Conservation (phyloP, 2,113 vertebrate species). For the Pelecanus crispus region DNA sequence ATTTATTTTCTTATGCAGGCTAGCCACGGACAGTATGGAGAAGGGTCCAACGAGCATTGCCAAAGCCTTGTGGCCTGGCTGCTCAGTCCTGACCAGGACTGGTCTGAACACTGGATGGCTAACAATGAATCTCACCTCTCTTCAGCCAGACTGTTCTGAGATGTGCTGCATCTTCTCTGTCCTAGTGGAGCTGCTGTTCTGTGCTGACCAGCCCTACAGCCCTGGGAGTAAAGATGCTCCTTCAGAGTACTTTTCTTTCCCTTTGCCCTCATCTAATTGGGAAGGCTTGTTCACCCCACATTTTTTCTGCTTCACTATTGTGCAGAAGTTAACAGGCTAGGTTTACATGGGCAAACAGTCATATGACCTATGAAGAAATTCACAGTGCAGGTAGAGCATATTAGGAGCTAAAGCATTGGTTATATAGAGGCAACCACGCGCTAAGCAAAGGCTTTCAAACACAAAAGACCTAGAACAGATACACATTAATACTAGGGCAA, state of each 20-base stretch:
- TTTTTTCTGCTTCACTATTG: neutral
- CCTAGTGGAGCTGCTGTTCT: neutral
- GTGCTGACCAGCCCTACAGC: neutral
- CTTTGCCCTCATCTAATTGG: neutral
- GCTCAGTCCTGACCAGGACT: neutral
- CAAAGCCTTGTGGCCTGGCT: neutral
- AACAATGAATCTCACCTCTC: neutral
- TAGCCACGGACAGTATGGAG: neutral
- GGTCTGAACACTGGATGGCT: neutral
- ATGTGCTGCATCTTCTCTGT: neutral
- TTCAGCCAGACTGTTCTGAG: neutral
- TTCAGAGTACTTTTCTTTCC: neutral
- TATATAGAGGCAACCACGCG: rapidly evolving
- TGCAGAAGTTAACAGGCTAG: neutral
- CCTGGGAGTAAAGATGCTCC: neutral
- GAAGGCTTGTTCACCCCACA: neutral
- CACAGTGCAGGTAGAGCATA: neutral
- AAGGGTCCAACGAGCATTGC: neutral
- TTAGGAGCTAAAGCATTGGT: neutral
- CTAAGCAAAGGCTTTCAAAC: neutral
- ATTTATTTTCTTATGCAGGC: neutral
- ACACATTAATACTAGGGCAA: neutral
- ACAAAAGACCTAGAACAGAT: neutral
- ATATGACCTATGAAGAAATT: neutral
- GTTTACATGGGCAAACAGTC: neutral